Evolutionary conservation across 2,888 invertebrate genomes (phyloP), one percentile per base, ranked within the genome.

Genomic region (Rhingia campestris): DNA sequence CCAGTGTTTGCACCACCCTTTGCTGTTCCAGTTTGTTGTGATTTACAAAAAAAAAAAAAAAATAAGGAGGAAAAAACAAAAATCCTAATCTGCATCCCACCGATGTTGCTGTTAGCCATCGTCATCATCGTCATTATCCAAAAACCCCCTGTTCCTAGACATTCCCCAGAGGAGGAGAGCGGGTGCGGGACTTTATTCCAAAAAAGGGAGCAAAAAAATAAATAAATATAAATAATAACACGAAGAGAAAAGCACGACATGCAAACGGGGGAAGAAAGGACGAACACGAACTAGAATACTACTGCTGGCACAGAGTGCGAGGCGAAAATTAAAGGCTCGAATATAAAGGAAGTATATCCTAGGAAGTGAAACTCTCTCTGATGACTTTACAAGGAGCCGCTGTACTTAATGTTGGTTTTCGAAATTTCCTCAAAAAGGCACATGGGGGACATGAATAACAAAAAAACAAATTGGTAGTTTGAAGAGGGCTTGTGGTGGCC

Each of bases 151-250:
- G 4, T 72, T 69, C 30, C 67, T 39, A 76, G 69, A 67, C 63
- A 69, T 69, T 69, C 82, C 77, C 9, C 73, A 63, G 43, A 41
- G 77, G 76, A 45, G 33, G 5, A 49, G 61, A 73, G n/a, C n/a
- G n/a, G n/a, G n/a, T n/a, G n/a, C n/a, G 73, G 45, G 58, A 73
- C 67, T 69, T 74, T 56, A 63, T 70, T 75, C 58, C 37, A 73
- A 79, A 67, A 45, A 22, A 80, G 5, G 45, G 10, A 49, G 22
- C 14, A 14, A 67, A 47, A 81, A 73, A 73, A 61, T n/a, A n/a
- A n/a, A n/a, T n/a, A 76, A 81, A 61, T 35, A 74, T 75, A 58
- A 72, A 61, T 73, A 82, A 79, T 79, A 82, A 82, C 58, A 81
- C 59, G 59, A 70, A 70, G 58, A 64, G 53, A 77, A 51, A 45